Evolutionary conservation across 1,140 invertebrate genomes (phyloP).

Genomic region (Bradysia coprophila): DNA sequence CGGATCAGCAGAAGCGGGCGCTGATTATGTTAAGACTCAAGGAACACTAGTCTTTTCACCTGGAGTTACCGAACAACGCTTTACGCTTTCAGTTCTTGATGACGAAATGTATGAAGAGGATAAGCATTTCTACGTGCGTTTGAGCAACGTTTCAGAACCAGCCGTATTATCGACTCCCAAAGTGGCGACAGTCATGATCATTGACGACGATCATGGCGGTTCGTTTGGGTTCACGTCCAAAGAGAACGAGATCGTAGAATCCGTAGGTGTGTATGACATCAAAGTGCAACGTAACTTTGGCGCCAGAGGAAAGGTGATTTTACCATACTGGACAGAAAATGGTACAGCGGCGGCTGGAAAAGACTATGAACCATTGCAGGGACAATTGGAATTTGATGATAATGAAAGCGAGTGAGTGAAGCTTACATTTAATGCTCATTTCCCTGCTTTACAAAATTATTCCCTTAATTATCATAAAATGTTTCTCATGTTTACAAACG

Average conservation of each 20-base stretch:
- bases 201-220: conserved; percentile 94
- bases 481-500: no score
- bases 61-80: conserved; percentile 59
- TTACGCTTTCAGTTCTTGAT: conserved; percentile 75
- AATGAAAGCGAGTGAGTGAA: conserved; percentile 87
- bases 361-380: conserved; percentile 66
- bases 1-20: conserved; percentile 81
- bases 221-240: conserved; percentile 77
- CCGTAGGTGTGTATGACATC: conserved; percentile 64
- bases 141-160: conserved; percentile 35
- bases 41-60: conserved; percentile 70
- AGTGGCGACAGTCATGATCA: conserved; percentile 83
- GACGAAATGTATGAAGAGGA: conserved; percentile 96
- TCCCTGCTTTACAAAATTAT: not conserved
- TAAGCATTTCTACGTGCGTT: conserved; percentile 77
- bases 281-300: conserved; percentile 65
- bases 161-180: conserved; percentile 59
- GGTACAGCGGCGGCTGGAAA: conserved; percentile 79
- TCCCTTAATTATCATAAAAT: not conserved
- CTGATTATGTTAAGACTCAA: conserved; percentile 70
- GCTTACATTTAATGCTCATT: conserved; percentile 1
- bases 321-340: conserved; percentile 78
- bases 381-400: conserved; percentile 80
- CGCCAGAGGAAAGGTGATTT: conserved; percentile 64
- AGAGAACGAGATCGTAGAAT: conserved; percentile 73